Conservation (phyloP, 2,113 vertebrate genomes). For the Mobula hypostoma region DNA sequence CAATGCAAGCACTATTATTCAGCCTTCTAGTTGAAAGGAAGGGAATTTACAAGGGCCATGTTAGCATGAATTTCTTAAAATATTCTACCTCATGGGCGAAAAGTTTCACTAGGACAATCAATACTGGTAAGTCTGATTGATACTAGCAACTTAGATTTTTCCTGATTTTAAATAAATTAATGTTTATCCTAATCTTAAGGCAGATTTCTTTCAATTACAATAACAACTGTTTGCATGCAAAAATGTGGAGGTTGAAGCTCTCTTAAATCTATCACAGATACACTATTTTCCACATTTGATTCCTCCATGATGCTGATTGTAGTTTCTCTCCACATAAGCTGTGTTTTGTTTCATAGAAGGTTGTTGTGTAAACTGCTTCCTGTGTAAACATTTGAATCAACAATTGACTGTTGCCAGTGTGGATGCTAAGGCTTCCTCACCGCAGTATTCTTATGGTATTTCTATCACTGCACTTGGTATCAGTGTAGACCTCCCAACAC, state of each 20-base stretch:
- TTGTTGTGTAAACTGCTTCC: neutral
- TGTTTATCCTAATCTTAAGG: neutral
- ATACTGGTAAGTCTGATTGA: neutral
- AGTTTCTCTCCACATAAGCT: neutral
- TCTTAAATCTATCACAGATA: neutral
- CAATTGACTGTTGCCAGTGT: neutral
- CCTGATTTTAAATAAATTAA: neutral
- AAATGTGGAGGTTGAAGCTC: neutral
- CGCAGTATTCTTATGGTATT: neutral
- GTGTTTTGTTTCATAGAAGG: neutral
- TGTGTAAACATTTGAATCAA: neutral
- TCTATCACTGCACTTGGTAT: neutral
- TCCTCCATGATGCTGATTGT: neutral
- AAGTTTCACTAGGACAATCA: neutral
- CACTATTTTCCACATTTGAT: neutral
- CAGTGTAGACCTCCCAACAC: conserved; percentile 6
- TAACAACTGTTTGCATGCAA: neutral
- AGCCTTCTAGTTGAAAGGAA: neutral
- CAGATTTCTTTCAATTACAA: neutral
- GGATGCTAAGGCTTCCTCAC: neutral
- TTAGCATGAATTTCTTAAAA: neutral
- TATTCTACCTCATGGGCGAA: neutral
- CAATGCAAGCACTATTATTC: neutral
- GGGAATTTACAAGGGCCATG: neutral
- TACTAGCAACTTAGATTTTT: neutral